These are phyloP conservation scores for Stegodyphus mimosarum DNA, from an alignment of 1,140 invertebrate species.

Conservation along the genomic window DNA sequence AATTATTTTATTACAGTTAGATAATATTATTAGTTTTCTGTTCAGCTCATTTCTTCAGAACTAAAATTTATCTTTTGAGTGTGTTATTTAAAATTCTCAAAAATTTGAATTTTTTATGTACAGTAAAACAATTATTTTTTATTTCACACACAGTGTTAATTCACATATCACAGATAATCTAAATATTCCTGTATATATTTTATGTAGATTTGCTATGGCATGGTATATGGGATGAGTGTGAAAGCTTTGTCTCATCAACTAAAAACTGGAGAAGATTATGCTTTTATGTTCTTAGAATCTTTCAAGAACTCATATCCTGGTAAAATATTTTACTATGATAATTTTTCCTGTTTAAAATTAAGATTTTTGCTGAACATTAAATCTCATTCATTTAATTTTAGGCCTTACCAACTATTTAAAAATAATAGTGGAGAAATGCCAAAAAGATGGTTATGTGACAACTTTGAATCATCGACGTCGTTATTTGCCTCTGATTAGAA, in stretches of 20 bases:
- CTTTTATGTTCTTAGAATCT: constrained; percentile 80
- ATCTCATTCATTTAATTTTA: constrained; percentile 61
- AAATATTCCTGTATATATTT: not conserved
- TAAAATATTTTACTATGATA: constrained; percentile 57
- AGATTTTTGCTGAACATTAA: too few relatives aligned
- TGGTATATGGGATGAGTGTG: constrained; percentile 97
- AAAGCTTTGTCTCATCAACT: constrained; percentile 85
- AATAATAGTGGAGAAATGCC: constrained; percentile 77
- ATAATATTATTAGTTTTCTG: too few relatives aligned
- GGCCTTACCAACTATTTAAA: constrained; percentile 76
- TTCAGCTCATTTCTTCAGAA: too few relatives aligned
- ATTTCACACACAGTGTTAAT: too few relatives aligned
- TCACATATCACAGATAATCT: too few relatives aligned
- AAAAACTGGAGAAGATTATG: constrained; percentile 83
- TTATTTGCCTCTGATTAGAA: constrained; percentile 82
- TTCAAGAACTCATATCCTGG: constrained; percentile 88
- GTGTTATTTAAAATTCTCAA: too few relatives aligned
- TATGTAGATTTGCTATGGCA: constrained; percentile 90
- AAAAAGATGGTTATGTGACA: constrained; percentile 80
- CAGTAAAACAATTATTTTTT: too few relatives aligned
- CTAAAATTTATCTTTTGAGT: too few relatives aligned
- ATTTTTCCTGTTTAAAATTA: too few relatives aligned
- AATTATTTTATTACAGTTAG: too few relatives aligned
- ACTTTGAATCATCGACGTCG: constrained; percentile 84
- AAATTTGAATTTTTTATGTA: too few relatives aligned